Percentiles rank a stretch among this genome's conserved stretches.
These are phyloP conservation scores for Lepetodrilus schrolli DNA, from an alignment of 2,888 invertebrate genomes.

Conservation along the genomic window DNA sequence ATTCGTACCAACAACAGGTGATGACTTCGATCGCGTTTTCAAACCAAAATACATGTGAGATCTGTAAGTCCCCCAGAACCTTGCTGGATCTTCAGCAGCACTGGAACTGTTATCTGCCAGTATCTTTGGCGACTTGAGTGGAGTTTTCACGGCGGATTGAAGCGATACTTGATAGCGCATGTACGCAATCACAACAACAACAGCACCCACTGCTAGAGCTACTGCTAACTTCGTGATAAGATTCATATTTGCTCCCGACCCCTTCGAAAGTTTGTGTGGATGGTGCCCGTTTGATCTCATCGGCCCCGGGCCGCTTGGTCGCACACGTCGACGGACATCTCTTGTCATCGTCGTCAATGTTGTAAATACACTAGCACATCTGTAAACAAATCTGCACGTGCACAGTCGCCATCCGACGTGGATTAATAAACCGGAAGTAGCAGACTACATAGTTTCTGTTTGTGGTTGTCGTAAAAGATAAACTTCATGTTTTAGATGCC, in stretches of 20 bases:
- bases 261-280: not conserved
- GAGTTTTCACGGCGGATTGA: constrained; percentile 56
- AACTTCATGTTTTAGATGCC: too few relatives aligned
- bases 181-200: constrained; percentile 34
- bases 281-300: not conserved
- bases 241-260: constrained; percentile 33
- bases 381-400: too few relatives aligned
- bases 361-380: too few relatives aligned
- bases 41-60: constrained; percentile 77
- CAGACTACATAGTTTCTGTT: too few relatives aligned
- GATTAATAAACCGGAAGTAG: too few relatives aligned
- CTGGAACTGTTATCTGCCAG: constrained; percentile 55
- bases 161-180: constrained; percentile 57
- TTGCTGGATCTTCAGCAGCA: constrained; percentile 53
- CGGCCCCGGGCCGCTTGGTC: constrained; percentile 2
- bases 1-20: constrained; percentile 86
- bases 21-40: constrained; percentile 90
- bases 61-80: constrained; percentile 90
- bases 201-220: constrained; percentile 32
- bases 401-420: too few relatives aligned
- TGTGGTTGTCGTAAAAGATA: too few relatives aligned
- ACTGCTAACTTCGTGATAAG: constrained; percentile 34
- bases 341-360: not conserved
- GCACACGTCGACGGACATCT: constrained; percentile 7
- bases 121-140: constrained; percentile 59